Percentiles rank a stretch among this genome's conserved stretches.
Evolutionary conservation across 2,113 vertebrate species (phyloP).

Genomic region (Orycteropus afer): DNA sequence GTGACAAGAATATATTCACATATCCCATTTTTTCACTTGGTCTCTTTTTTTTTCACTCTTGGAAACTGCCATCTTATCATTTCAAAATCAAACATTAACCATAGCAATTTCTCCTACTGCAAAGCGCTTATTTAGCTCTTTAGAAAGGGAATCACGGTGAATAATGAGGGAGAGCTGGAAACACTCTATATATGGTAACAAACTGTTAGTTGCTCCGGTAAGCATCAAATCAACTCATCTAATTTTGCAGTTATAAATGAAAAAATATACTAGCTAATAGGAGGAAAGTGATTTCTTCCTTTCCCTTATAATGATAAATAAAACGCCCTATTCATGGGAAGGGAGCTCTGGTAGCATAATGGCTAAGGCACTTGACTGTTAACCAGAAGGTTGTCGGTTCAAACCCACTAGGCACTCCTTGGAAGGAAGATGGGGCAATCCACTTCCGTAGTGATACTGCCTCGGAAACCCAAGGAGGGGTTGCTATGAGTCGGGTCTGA

Average conservation of each 20-base stretch:
- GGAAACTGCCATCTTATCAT: not conserved
- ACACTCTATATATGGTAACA: not conserved
- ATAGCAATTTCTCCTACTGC: not conserved
- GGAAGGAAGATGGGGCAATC: too few relatives aligned
- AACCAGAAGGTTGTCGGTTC: too few relatives aligned
- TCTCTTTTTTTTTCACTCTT: slow-evolving; percentile 10
- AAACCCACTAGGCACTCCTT: too few relatives aligned
- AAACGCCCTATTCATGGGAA: too few relatives aligned
- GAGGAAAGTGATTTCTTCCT: not conserved
- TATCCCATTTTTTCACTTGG: not conserved
- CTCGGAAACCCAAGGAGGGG: too few relatives aligned
- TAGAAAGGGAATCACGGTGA: not conserved
- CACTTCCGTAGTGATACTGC: too few relatives aligned
- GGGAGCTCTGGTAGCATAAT: too few relatives aligned
- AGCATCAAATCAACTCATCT: not conserved
- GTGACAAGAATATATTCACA: not conserved
- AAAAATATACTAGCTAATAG: not conserved
- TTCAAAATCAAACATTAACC: not conserved
- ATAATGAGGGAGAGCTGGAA: not conserved
- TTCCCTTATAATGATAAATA: not conserved
- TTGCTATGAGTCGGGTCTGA: too few relatives aligned
- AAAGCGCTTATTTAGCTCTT: not conserved
- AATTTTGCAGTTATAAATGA: not conserved
- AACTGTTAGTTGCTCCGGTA: not conserved
- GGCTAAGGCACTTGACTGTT: too few relatives aligned